A percentile compares a stretch with the other conserved stretches of the same genome.
phyloP scores from a whole-genome alignment of 1,140 invertebrate species.

The Zaprionus nigranus region DNA sequence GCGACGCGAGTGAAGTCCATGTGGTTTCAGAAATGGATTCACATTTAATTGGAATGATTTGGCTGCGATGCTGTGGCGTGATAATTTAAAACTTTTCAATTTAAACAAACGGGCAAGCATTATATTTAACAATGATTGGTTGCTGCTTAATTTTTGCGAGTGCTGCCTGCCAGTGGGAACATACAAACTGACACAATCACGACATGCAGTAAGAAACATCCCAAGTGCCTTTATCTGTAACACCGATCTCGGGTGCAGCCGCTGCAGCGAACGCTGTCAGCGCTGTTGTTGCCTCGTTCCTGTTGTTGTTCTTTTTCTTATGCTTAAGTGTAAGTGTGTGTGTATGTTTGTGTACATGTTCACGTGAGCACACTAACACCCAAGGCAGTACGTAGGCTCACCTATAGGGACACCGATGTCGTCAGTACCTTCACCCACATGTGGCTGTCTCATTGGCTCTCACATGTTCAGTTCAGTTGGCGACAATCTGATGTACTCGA shows the following conservation, averaged over 20 bases:
- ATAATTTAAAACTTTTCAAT: slow-evolving; percentile 81
- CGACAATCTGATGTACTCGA: slow-evolving; percentile 34
- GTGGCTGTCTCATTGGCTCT: slow-evolving; percentile 53
- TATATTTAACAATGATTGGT: slow-evolving; percentile 76
- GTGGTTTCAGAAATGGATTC: slow-evolving; percentile 60
- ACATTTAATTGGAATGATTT: slow-evolving; percentile 84
- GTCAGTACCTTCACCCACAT: slow-evolving; percentile 59
- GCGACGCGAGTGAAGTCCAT: background rate
- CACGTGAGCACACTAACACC: slow-evolving; percentile 5
- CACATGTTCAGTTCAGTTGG: slow-evolving; percentile 71
- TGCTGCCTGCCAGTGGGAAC: slow-evolving; percentile 52
- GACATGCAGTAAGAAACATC: slow-evolving; percentile 80
- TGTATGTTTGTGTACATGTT: background rate
- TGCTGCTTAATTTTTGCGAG: slow-evolving; percentile 73
- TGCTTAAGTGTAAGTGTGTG: background rate
- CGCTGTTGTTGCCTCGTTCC: slow-evolving; percentile 1
- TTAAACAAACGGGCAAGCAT: slow-evolving; percentile 66
- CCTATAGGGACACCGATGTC: background rate
- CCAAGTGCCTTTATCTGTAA: slow-evolving; percentile 69
- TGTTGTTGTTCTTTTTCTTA: background rate
- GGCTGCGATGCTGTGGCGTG: slow-evolving; percentile 69
- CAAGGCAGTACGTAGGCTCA: slow-evolving; percentile 14
- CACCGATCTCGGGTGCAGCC: slow-evolving; percentile 61
- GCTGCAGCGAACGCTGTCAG: slow-evolving; percentile 9
- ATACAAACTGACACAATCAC: slow-evolving; percentile 79